Conservation (phyloP, 1,140 invertebrate genomes). For the Homarus americanus region DNA sequence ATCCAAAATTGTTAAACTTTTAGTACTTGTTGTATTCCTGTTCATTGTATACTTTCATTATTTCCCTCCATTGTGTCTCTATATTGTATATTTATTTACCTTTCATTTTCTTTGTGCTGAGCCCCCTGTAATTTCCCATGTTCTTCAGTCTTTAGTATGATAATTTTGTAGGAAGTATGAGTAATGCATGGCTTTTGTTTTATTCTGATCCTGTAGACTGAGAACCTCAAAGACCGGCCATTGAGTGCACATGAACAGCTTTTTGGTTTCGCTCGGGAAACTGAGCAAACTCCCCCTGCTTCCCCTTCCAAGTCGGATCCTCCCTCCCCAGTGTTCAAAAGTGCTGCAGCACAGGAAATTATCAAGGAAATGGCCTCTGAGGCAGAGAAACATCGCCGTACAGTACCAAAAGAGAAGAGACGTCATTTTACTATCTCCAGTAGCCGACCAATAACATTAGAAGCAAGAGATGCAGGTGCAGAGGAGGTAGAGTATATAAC, state of each 20-base stretch:
- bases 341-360: constrained; percentile 89
- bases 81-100: neutral
- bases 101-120: neutral
- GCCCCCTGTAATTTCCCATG: neutral
- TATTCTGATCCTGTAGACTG: constrained; percentile 60
- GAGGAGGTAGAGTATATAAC: constrained; percentile 70
- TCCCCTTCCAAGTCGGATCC: constrained; percentile 70
- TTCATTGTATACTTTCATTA: constrained; percentile 15
- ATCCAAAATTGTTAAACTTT: neutral
- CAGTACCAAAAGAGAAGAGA: constrained; percentile 88
- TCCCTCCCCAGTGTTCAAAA: constrained; percentile 87
- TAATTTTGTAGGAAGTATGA: constrained; percentile 8
- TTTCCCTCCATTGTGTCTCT: neutral
- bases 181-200: constrained; percentile 72
- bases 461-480: constrained; percentile 75
- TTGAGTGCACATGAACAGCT: constrained; percentile 78
- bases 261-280: constrained; percentile 76
- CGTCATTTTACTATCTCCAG: constrained; percentile 92
- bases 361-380: constrained; percentile 86
- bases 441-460: constrained; percentile 80
- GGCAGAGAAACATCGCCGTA: constrained; percentile 75
- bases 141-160: neutral
- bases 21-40: neutral
- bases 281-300: constrained; percentile 69
- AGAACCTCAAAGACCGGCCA: constrained; percentile 74